These are phyloP conservation scores for Eurois occulta DNA, from an alignment of 2,888 invertebrate genomes.

Conservation along the genomic window DNA sequence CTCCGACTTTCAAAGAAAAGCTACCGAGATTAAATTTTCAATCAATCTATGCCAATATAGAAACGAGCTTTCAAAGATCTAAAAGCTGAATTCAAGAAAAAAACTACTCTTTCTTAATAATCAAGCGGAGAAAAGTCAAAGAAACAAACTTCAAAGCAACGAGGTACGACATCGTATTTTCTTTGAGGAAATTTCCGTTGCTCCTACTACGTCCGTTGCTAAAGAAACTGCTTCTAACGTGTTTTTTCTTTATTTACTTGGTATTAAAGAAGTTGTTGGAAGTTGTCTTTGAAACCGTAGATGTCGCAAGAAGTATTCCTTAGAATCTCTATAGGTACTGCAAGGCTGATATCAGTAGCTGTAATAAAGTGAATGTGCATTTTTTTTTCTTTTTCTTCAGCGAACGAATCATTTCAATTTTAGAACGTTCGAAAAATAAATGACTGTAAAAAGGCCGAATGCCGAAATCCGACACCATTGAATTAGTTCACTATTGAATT, in stretches of 20 bases:
- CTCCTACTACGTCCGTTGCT: constrained; percentile 40
- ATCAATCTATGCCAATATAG: background rate
- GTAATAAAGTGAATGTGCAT: background rate
- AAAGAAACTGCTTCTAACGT: constrained; percentile 27
- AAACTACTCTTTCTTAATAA: constrained; percentile 33
- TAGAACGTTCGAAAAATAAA: background rate
- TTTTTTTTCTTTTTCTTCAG: background rate
- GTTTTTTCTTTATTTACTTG: constrained; percentile 1
- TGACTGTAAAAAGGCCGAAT: background rate
- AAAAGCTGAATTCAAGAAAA: constrained; percentile 6
- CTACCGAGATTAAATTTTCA: constrained; percentile 18
- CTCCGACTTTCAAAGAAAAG: background rate
- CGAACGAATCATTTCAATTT: background rate
- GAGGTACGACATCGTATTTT: constrained; percentile 39
- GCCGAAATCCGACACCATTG: background rate
- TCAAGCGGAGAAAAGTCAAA: constrained; percentile 48
- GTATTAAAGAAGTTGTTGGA: constrained; percentile 1
- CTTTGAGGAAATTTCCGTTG: constrained; percentile 46
- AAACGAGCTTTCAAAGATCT: background rate
- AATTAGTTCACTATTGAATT: background rate
- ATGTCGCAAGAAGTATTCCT: background rate
- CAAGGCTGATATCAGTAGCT: background rate
- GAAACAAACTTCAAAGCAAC: constrained; percentile 58
- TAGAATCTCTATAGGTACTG: background rate
- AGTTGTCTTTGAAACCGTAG: constrained; percentile 2